These are phyloP conservation scores for Dinomys branickii DNA, from an alignment of 2,113 vertebrate genomes.

Conservation along the genomic window DNA sequence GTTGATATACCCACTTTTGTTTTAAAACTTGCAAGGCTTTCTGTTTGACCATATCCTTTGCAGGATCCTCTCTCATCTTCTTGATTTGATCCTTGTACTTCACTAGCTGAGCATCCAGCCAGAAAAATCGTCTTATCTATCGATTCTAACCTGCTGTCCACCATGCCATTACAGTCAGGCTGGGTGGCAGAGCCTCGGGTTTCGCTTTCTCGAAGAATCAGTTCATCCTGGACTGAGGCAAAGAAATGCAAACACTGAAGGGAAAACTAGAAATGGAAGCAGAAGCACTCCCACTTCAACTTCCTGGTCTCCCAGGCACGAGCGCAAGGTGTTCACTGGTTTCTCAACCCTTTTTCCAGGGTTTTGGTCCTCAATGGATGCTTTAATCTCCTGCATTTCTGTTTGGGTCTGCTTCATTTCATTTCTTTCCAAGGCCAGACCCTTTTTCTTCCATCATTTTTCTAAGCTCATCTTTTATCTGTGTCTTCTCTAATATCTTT, in stretches of 20 bases:
- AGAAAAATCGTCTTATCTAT: conserved; percentile 97
- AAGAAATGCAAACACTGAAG: conserved; percentile 57
- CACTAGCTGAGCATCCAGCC: conserved; percentile 94
- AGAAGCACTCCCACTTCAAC: too few relatives aligned
- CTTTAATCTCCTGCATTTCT: too few relatives aligned
- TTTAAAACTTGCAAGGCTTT: conserved; percentile 97
- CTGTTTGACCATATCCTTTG: conserved; percentile 99
- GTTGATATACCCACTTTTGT: conserved; percentile 98
- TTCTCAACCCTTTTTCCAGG: too few relatives aligned
- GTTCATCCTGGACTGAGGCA: conserved; percentile 90
- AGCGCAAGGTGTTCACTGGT: too few relatives aligned
- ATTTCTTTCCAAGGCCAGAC: too few relatives aligned
- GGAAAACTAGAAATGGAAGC: too few relatives aligned
- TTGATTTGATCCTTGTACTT: conserved; percentile 99
- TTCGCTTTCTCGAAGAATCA: conserved; percentile 95
- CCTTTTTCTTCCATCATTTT: too few relatives aligned
- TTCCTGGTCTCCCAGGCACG: too few relatives aligned
- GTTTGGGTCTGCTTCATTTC: too few relatives aligned
- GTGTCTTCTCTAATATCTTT: too few relatives aligned
- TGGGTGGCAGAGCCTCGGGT: conserved; percentile 94
- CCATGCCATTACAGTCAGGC: conserved; percentile 95
- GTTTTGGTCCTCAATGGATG: too few relatives aligned
- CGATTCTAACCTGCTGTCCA: conserved; percentile 95
- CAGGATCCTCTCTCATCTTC: conserved; percentile 98
- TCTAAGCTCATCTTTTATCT: too few relatives aligned